Evolutionary conservation across 2,888 invertebrate genomes (phyloP).

Genomic region (Alloscopus bannaensis): DNA sequence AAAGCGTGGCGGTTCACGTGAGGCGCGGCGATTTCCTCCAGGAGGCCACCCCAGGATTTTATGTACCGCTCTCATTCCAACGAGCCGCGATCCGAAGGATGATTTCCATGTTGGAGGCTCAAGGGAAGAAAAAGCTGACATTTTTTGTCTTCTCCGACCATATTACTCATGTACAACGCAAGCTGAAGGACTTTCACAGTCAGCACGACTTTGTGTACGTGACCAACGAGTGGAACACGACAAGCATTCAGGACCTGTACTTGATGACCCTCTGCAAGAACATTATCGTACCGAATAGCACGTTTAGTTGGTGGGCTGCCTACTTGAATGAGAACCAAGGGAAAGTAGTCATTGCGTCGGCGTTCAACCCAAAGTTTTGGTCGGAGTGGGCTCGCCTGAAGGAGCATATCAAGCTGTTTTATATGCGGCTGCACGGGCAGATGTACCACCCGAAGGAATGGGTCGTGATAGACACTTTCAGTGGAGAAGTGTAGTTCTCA

Average conservation of each 20-base stretch:
- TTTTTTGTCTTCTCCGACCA: conserved; percentile 18
- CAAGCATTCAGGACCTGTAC: conserved; percentile 24
- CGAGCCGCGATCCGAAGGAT: conserved; percentile 19
- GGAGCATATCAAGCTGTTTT: no score
- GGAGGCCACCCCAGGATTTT: not conserved
- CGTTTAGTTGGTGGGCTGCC: conserved; percentile 28
- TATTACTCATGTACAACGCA: not conserved
- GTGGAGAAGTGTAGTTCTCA: no score
- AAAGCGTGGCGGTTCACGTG: conserved; percentile 47
- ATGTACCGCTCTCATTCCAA: conserved; percentile 16
- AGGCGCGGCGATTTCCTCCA: conserved; percentile 35
- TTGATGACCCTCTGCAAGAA: conserved; percentile 29
- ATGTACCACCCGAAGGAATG: not conserved
- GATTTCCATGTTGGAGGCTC: not conserved
- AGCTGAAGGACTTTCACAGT: no score
- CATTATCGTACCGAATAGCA: conserved; percentile 17
- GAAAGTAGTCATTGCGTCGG: conserved; percentile 10
- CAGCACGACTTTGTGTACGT: conserved; percentile 17
- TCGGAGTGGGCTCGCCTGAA: no score
- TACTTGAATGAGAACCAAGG: conserved; percentile 6
- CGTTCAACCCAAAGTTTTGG: conserved; percentile 18
- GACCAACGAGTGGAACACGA: not conserved
- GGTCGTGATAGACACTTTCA: not conserved
- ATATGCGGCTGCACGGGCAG: not conserved
- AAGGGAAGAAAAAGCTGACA: not conserved